Evolutionary conservation across 2,888 invertebrate genomes (phyloP).

Genomic region (Silvanus unidentatus): DNA sequence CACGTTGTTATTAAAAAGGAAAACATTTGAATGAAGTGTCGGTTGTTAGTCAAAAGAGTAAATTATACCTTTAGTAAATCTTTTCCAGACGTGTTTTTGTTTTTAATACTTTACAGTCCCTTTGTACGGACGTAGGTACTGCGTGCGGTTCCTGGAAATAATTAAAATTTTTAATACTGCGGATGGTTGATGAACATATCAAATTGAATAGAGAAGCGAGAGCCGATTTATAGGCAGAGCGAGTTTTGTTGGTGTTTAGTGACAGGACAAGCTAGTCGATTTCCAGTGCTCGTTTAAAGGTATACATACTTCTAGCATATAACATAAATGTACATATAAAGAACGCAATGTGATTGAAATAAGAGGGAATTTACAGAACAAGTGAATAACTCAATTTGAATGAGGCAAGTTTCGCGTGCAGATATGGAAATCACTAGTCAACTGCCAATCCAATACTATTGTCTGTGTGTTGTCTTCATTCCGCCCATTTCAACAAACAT

Average conservation of each 20-base stretch:
- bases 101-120: conserved; percentile 6
- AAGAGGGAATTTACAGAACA: too few species aligned
- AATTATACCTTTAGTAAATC: conserved; percentile 13
- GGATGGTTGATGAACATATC: too few species aligned
- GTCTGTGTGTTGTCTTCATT: conserved; percentile 29
- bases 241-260: too few species aligned
- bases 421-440: conserved; percentile 30
- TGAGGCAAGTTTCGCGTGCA: conserved; percentile 19
- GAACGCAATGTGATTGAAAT: too few species aligned
- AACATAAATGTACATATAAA: too few species aligned
- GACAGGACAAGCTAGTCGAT: too few species aligned
- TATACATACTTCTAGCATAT: too few species aligned
- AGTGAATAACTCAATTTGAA: conserved; percentile 26
- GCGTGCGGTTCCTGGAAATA: neutral
- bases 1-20: conserved; percentile 14
- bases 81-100: conserved; percentile 11
- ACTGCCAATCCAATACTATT: conserved; percentile 30
- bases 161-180: neutral
- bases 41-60: conserved; percentile 15
- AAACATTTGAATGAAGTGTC: conserved; percentile 14
- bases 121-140: neutral
- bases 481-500: conserved; percentile 15
- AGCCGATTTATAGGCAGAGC: too few species aligned
- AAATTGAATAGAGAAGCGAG: too few species aligned
- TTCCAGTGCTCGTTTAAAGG: too few species aligned